Base-by-base conservation (phyloP, 2,797 vertebrate species). In the Lacerta agilis region DNA sequence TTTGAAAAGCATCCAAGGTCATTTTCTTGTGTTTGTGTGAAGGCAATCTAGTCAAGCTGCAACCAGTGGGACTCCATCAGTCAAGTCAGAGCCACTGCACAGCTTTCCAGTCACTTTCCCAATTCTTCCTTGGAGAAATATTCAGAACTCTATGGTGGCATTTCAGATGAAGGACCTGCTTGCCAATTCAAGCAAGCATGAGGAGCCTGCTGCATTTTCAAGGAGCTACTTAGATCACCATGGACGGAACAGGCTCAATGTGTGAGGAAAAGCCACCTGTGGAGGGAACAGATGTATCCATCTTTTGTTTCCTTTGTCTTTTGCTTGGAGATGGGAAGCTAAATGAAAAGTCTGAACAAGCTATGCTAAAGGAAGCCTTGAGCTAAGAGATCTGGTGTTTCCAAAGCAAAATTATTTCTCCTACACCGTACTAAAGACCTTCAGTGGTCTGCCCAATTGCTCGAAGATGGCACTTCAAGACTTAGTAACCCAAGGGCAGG, bases 391-490 rank as follows among this genome's bases (percentile, higher is more conserved):
- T 2, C 29, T 10, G 29, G 1, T 25, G 41, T 67, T 29, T 92
- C 36, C 27, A 86, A 0, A 8, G 36, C 72, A 0, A 87, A 58
- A 64, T 64, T 79, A 4, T 67, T 36, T 61, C 25, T 87, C 45
- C 85, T 66, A 36, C 4, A 73, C 87, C 58, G 13, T 6, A 72
- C 86, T 58, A 77, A 36, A 88, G 9, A 36, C 3, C 69, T 18
- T 10, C 23, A 33, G 9, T 80, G 29, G n/a, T 86, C n/a, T 49
- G 29, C 8, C 15, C 13, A 36, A 45, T 27, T 49, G 20, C 64
- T 86, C 55, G 3, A n/a, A n/a, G 79, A 11, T 58, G 41, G 66
- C 27, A 86, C 33, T 77, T 82, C 71, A 85, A 93, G 90, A 78
- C 58, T 8, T 71, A 90, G 27, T 2, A 77, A 58, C 23, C 41